Evolutionary conservation across 1,140 invertebrate species (phyloP), one percentile per base, ranked within the genome.

Genomic region (Pogonomyrmex barbatus): DNA sequence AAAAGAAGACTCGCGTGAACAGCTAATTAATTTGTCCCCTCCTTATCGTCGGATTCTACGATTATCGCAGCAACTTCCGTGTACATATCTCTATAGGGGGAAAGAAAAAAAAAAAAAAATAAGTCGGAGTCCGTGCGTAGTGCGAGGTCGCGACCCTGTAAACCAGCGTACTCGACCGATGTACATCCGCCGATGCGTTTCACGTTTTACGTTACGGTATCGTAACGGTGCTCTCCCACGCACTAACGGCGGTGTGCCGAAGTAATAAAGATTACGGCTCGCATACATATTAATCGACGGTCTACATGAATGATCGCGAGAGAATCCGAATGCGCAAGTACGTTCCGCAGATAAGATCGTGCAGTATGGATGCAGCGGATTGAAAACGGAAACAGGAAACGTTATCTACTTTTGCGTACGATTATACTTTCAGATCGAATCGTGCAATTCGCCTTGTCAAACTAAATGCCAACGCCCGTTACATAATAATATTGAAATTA

Each of bases 281-380:
- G 87, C 87, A 82, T 89, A 89, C 87, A 83, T 89, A 89, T 89
- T 89, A 89, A 89, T 89, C 87, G 84, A 81, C 58, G 39, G 30
- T 77, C 56, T 47, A 67, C 58, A 12, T 45, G 88, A 83, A 86
- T 78, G 71, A 87, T 89, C 58, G 58, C 39, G 65, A 47, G 39
- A 71, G 63, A 81, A 52, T 24, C 60, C 50, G n/a, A 87, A 87
- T 39, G 45, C 30, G 42, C 77, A 14, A 56, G n/a, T 68, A 50
- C 76, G 56, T n/a, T 68, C 12, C 70, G 39, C 65, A 24, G 63
- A 78, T 78, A 77, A 68, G 42, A 78, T 83, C 85, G 33, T 68
- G 62, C 54, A 82, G 86, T 75, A 65, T 78, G 78, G 39, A 84
- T 65, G 85, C 45, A 63, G 77, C 54, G 39, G 30, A 52, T 60